Evolutionary conservation across 2,113 vertebrate species (phyloP).

Genomic region (Sinocyclocheilus grahami): DNA sequence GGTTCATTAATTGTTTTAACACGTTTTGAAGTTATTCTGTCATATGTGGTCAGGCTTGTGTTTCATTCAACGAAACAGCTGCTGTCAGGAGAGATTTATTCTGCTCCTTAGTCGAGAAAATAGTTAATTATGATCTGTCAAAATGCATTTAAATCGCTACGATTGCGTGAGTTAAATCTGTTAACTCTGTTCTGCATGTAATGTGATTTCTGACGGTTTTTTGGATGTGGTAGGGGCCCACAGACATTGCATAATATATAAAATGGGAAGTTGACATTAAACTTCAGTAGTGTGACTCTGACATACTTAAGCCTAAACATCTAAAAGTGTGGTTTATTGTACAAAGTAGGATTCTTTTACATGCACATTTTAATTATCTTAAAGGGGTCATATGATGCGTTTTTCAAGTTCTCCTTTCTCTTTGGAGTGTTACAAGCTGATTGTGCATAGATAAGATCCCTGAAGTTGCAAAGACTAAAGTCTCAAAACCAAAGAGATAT

Average conservation of each 20-base stretch:
- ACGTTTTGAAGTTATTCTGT: neutral
- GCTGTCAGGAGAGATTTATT: slow-evolving; percentile 7
- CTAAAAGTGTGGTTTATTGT: neutral
- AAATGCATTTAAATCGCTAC: neutral
- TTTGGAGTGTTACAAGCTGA: too few relatives aligned
- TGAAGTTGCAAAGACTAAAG: too few relatives aligned
- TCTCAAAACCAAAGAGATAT: too few relatives aligned
- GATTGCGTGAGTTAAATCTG: neutral
- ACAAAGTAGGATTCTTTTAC: neutral
- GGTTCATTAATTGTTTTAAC: neutral
- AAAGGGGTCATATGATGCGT: too few relatives aligned
- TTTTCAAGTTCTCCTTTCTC: too few relatives aligned
- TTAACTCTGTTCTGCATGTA: neutral
- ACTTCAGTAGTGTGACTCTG: neutral
- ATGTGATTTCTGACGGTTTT: neutral
- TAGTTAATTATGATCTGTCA: neutral
- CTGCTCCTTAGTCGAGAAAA: too few relatives aligned
- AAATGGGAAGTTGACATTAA: neutral
- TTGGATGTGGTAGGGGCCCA: neutral
- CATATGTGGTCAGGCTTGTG: neutral
- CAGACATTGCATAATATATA: neutral
- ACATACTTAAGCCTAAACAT: neutral
- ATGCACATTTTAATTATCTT: neutral
- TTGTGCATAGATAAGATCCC: too few relatives aligned
- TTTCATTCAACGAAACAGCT: slow-evolving; percentile 13